Evolutionary conservation across 2,113 vertebrate species (phyloP), one percentile per base, ranked within the genome.

Genomic region (Prionailurus viverrinus): DNA sequence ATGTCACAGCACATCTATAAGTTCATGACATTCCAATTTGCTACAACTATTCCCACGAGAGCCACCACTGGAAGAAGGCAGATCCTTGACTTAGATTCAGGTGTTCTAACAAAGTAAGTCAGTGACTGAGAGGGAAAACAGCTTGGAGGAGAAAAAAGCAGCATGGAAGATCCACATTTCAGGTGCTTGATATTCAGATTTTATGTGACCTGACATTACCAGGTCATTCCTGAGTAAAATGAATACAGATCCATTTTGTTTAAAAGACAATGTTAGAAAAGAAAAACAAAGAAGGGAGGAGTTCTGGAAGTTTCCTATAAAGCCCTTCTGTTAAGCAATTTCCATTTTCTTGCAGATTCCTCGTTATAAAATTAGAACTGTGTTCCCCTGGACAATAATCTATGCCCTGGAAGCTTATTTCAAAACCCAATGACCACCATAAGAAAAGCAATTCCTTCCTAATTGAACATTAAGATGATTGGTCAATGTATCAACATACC

Each of bases 381-480:
- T 85, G 53, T 69, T 89, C 48, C 41, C 74, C 61, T 41, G 48
- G 83, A 92, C 25, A 94, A 83, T 93, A 95, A 92, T 65, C 86
- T 81, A 87, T 39, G 82, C 45, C n/a, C 53, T 89, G 33, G 68
- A 68, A 88, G 68, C 29, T 98, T 96, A 83, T 48, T 90, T 94
- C 83, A 85, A 96, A 93, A 95, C 73, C 86, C 78, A 97, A 33
- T 89, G 94, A 79, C 66, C 68, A 95, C 65, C 31, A 29, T 88
- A 95, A 96, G 95, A 93, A 97, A 97, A 95, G 87, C 92, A 97
- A 95, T 95, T 92, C 92, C n/a, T 33, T 97, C 63, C 83, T 91
- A 94, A 92, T 86, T 96, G 96, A 91, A 93, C 95, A 97, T 66
- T 73, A 96, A 95, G 97, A 83, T 48, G 48, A 89, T 76, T 81